These are phyloP conservation scores for Brotula barbata DNA, from an alignment of 2,797 vertebrate genomes.

Conservation along the genomic window DNA sequence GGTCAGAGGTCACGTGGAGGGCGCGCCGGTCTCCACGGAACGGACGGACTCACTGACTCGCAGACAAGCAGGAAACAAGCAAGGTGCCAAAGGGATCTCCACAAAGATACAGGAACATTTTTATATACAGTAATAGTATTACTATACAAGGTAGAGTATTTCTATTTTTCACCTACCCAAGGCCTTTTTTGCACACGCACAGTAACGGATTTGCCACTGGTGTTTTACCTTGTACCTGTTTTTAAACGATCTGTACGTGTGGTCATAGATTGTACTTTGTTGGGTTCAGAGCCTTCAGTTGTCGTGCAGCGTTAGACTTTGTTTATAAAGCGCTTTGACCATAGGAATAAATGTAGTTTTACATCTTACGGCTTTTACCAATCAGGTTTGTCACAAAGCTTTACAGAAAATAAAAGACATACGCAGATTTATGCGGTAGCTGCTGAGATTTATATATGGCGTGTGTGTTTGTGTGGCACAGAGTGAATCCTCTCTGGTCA, in stretches of 20 bases:
- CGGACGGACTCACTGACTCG: slow-evolving; percentile 30
- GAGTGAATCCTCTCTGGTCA: not conserved
- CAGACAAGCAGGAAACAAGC: slow-evolving; percentile 37
- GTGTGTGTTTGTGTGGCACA: too few relatives aligned
- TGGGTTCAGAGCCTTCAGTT: slow-evolving; percentile 49
- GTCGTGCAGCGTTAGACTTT: slow-evolving; percentile 46
- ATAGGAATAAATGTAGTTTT: slow-evolving; percentile 56
- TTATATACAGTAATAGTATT: slow-evolving; percentile 62
- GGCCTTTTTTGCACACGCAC: slow-evolving; percentile 82
- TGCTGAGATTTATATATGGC: too few relatives aligned
- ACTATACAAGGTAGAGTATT: slow-evolving; percentile 80
- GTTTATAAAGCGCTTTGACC: slow-evolving; percentile 63
- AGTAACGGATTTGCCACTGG: slow-evolving; percentile 63
- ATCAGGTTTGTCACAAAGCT: slow-evolving; percentile 53
- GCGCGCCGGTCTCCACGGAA: slow-evolving; percentile 15
- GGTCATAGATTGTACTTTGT: slow-evolving; percentile 27
- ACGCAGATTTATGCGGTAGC: not conserved
- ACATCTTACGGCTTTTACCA: slow-evolving; percentile 54
- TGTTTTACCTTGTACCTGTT: slow-evolving; percentile 21
- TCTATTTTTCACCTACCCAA: slow-evolving; percentile 91
- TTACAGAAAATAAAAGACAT: slow-evolving; percentile 33
- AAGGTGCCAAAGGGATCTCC: slow-evolving; percentile 71
- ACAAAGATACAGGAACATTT: slow-evolving; percentile 68
- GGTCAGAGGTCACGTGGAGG: slow-evolving; percentile 5
- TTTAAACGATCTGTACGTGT: slow-evolving; percentile 14